phyloP scores from a whole-genome alignment of 2,797 vertebrate genomes.

The Schizothorax lantsangensis region DNA sequence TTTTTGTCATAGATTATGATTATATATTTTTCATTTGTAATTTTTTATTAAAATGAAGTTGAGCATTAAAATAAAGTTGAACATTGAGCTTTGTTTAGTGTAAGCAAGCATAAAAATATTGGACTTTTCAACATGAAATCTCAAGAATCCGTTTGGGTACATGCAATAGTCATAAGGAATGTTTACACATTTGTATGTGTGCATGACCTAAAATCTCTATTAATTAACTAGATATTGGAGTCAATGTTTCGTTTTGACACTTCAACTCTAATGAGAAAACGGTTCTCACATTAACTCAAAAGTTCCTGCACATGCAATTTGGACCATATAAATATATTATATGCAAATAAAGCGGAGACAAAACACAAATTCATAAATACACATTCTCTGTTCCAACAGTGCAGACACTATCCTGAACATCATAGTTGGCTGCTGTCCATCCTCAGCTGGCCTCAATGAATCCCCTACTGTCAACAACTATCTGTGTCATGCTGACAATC shows the following conservation, averaged over 20 bases:
- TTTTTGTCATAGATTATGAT: too few relatives aligned
- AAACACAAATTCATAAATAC: slow-evolving; percentile 6
- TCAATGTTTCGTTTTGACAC: not conserved
- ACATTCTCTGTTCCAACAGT: slow-evolving; percentile 8
- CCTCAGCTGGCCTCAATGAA: slow-evolving; percentile 38
- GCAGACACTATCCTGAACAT: slow-evolving; percentile 17
- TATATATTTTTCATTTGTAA: too few relatives aligned
- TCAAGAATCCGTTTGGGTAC: not conserved
- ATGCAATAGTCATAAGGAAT: not conserved
- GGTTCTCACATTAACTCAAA: not conserved
- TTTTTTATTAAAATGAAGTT: too few relatives aligned
- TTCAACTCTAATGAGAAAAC: not conserved
- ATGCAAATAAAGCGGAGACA: not conserved
- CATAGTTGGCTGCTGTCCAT: slow-evolving; percentile 36
- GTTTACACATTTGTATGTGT: not conserved
- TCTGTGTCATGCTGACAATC: slow-evolving; percentile 53
- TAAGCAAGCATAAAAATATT: not conserved
- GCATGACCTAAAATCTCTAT: not conserved
- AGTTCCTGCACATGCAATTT: not conserved
- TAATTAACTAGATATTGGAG: not conserved
- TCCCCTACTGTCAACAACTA: slow-evolving; percentile 41
- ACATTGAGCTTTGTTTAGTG: too few relatives aligned
- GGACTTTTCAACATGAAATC: not conserved
- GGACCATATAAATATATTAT: not conserved
- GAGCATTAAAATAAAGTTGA: too few relatives aligned